Percentiles rank a stretch among this genome's conserved stretches.
These are phyloP conservation scores for Branchipolynoe longqiensis DNA, from an alignment of 2,888 invertebrate species.

Conservation along the genomic window DNA sequence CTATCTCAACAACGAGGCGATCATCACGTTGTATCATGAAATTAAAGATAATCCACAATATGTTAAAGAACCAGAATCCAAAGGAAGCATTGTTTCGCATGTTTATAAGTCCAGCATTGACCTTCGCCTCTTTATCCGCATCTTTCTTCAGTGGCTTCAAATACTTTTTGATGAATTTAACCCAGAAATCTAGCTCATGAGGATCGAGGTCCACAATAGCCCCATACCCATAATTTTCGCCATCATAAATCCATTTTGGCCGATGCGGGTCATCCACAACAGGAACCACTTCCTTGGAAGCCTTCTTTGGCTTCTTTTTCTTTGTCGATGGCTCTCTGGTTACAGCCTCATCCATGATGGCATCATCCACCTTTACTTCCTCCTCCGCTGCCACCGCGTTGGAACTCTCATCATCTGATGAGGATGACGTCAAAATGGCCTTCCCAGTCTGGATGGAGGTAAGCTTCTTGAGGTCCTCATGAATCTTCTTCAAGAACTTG, in stretches of 20 bases:
- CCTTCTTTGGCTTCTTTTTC: conserved; percentile 6
- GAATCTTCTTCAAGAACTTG: conserved; percentile 50
- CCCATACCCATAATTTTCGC: conserved; percentile 55
- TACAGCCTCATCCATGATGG: neutral
- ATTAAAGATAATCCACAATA: conserved; percentile 95
- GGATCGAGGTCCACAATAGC: conserved; percentile 37
- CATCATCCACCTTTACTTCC: neutral
- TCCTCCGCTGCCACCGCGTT: neutral
- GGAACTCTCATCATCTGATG: conserved; percentile 21
- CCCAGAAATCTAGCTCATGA: conserved; percentile 95
- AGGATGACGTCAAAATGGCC: neutral
- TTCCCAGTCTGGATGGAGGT: neutral
- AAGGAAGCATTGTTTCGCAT: conserved; percentile 90
- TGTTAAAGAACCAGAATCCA: conserved; percentile 96
- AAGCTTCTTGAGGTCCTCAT: conserved; percentile 64
- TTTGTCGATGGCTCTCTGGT: neutral
- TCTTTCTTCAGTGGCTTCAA: conserved; percentile 95
- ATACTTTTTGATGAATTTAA: conserved; percentile 94
- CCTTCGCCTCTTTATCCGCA: conserved; percentile 84
- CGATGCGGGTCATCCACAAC: conserved; percentile 60
- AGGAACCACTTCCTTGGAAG: neutral
- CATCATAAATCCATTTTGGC: conserved; percentile 61
- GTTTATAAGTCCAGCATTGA: conserved; percentile 87
- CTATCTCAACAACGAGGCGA: conserved; percentile 19
- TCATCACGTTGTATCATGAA: conserved; percentile 73